Base-by-base conservation (phyloP, 2,113 vertebrate species). In the Siniperca knerii region DNA sequence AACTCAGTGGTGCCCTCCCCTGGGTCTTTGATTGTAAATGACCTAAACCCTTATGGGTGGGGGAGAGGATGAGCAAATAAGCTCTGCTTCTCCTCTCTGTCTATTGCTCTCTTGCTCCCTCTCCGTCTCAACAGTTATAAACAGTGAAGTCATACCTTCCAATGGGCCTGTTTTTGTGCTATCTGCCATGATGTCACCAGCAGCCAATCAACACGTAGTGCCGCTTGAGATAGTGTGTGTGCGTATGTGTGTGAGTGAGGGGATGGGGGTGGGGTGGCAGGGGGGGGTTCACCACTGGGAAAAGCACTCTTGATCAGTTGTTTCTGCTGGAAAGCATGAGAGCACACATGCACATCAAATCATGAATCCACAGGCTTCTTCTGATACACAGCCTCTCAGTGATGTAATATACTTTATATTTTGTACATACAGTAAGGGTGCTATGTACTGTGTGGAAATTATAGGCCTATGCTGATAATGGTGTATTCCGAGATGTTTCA, bases 81-180 rank as follows among this genome's bases (percentile, higher is more conserved):
- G 77, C 13, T 84, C 64, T 90, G 83, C 79, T 83, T 66, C 67
- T 42, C 60, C 67, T 54, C 50, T 81, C 61, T 81, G 64, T 77
- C 46, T 52, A 35, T 75, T 16, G 50, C 83, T 69, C 85, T 54
- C 78, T 65, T 5, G 6, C 84, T 52, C 87, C 85, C 92, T 89
- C 86, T 91, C 86, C 33, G 54, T 92, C 91, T 93, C 92, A 86
- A 89, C 89, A 81, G 64, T 92, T 81, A 92, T 84, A 93, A 95
- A 94, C 94, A 93, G 86, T 96, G 95, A 96, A 95, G 94, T 96
- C 95, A 96, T 95, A 94, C 91, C 94, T 94, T 95, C 94, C 93
- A 93, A 75, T 75, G 89, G 90, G 88, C 90, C 92, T 94, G 93
- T 95, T 95, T 94, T 94, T 85, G 70, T 83, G 92, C 88, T 79